Percentiles rank a stretch among this genome's conserved stretches.
phyloP scores from a whole-genome alignment of 2,888 invertebrate genomes.

The Andrena trimmerana region DNA sequence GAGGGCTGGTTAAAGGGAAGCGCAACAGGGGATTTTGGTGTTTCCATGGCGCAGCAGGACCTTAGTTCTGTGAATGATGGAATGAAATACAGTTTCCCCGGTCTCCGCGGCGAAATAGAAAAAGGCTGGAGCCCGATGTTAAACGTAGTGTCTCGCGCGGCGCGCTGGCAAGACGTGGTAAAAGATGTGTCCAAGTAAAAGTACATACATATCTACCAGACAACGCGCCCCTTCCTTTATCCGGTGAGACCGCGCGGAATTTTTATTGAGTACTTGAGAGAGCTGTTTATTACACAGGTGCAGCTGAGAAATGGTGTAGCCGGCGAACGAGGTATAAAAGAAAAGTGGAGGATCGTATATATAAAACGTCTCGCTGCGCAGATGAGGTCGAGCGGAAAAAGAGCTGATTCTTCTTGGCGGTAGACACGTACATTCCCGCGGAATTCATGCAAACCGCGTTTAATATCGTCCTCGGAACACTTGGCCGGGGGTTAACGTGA shows the following conservation, averaged over 20 bases:
- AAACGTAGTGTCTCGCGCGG: constrained; percentile 9
- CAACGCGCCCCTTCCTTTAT: constrained; percentile 33
- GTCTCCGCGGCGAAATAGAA: background rate
- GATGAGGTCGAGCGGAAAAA: constrained; percentile 53
- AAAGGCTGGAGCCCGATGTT: constrained; percentile 1
- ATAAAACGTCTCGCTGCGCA: constrained; percentile 56
- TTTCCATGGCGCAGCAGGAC: background rate
- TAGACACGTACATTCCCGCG: constrained; percentile 2
- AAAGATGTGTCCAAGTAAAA: constrained; percentile 14
- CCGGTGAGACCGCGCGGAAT: constrained; percentile 53
- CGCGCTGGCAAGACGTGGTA: background rate
- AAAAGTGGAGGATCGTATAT: constrained; percentile 64
- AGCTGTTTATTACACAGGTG: constrained; percentile 71
- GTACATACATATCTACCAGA: constrained; percentile 24
- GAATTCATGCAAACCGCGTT: constrained; percentile 34
- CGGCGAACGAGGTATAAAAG: constrained; percentile 61
- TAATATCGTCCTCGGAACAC: constrained; percentile 5
- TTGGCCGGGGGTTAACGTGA: background rate
- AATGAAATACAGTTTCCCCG: background rate
- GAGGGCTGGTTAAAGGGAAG: background rate
- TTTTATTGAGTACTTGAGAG: constrained; percentile 67
- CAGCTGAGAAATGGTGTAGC: constrained; percentile 66
- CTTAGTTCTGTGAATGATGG: background rate
- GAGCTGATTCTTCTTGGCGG: constrained; percentile 48
- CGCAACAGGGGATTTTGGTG: background rate